These are phyloP conservation scores for Pteromalus puparum DNA, from an alignment of 1,140 invertebrate genomes.

Conservation along the genomic window DNA sequence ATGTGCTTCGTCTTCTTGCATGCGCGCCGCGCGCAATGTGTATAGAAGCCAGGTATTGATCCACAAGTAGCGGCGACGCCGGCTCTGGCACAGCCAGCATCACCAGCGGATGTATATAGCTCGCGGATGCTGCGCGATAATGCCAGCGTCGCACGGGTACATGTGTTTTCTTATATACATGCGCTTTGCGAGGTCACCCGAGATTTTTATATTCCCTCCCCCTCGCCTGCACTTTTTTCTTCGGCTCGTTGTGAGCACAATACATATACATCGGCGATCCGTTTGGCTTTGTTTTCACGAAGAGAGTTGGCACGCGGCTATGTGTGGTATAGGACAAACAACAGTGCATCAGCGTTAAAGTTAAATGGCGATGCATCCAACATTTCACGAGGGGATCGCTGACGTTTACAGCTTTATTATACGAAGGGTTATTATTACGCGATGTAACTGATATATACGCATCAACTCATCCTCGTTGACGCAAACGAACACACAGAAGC, in stretches of 20 bases:
- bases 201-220: neutral
- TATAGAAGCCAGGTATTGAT: constrained; percentile 62
- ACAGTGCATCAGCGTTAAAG: neutral
- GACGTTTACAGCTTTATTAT: too few species aligned
- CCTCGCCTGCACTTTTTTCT: neutral
- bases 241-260: neutral
- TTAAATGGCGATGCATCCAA: neutral
- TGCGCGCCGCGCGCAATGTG: neutral
- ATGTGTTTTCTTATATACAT: neutral
- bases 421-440: too few species aligned
- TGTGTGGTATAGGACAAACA: neutral
- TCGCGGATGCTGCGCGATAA: constrained; percentile 11
- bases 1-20: neutral
- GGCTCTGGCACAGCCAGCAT: constrained; percentile 35
- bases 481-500: neutral
- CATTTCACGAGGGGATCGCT: too few species aligned
- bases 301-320: neutral
- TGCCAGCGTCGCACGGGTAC: neutral
- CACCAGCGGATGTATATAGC: neutral
- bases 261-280: neutral
- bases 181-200: neutral
- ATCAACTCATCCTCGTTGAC: too few species aligned
- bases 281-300: neutral
- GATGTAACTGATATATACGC: too few species aligned
- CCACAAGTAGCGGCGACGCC: constrained; percentile 51